Evolutionary conservation across 2,888 invertebrate genomes (phyloP).

Genomic region (Cataglyphis cursor): DNA sequence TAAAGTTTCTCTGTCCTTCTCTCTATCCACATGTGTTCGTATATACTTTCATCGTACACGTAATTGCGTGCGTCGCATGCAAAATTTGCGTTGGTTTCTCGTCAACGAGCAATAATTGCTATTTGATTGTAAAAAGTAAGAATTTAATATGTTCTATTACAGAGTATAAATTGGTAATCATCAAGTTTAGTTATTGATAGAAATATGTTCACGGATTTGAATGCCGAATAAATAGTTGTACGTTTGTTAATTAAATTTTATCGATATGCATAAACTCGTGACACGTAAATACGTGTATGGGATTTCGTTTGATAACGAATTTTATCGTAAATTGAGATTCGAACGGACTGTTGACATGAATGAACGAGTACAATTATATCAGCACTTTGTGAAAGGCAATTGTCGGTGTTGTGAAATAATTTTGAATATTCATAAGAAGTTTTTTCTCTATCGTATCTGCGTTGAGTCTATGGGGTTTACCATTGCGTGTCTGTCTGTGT

Average conservation of each 20-base stretch:
- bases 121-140: not conserved
- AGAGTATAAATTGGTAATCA: not conserved
- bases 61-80: slow-evolving; percentile 22
- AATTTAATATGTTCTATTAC: slow-evolving; percentile 2
- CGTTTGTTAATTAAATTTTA: slow-evolving; percentile 25
- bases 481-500: slow-evolving; percentile 55
- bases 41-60: slow-evolving; percentile 48
- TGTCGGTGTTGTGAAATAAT: slow-evolving; percentile 76
- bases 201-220: slow-evolving; percentile 10
- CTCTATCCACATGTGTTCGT: slow-evolving; percentile 49
- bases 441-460: slow-evolving; percentile 42
- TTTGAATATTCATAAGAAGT: slow-evolving; percentile 56
- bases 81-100: not conserved
- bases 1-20: slow-evolving; percentile 52
- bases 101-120: not conserved
- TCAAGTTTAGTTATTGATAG: not conserved
- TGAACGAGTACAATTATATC: slow-evolving; percentile 68
- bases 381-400: slow-evolving; percentile 72
- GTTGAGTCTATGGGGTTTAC: slow-evolving; percentile 52
- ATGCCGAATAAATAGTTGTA: slow-evolving; percentile 4
- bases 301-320: slow-evolving; percentile 55
- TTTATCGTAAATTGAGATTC: slow-evolving; percentile 59
- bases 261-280: not conserved
- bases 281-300: slow-evolving; percentile 54
- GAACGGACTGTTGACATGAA: slow-evolving; percentile 60